Evolutionary conservation across 2,113 vertebrate species (phyloP), one percentile per base, ranked within the genome.

Genomic region (Polypterus bichir): DNA sequence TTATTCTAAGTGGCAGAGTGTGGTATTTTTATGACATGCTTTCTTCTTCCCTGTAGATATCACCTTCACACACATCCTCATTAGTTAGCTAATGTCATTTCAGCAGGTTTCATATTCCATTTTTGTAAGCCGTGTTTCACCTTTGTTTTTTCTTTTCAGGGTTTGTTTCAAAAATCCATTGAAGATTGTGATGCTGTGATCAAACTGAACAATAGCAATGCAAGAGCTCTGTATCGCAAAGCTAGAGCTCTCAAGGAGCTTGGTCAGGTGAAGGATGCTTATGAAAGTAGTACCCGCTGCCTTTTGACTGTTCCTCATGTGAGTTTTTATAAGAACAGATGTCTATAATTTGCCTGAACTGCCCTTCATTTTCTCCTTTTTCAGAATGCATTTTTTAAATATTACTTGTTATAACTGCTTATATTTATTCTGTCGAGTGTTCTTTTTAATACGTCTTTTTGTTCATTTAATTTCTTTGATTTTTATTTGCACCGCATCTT

Each of bases 181-280:
- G 76, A 83, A 72, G 94, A 98, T 75, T 96, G 93, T 0, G 87
- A 96, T 69, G 75, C 73, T 27, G 92, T 89, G 0, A 75, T 97
- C 66, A 73, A 65, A 9, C 71, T 92, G 44, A 87, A 87, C 62
- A 54, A 84, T 7, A 89, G 88, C 68, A 97, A 88, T 67, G 82
- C 79, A 71, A 79, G 79, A 59, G 91, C 91, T 0, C 78, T 97
- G 1, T 97, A 91, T 77, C 88, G 89, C 69, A 98, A 98, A 78
- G 90, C 93, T 0, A 82, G 92, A 0, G 91, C 87, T 65, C 75
- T 98, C 75, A 91, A 86, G 67, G 88, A 88, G 66, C 85, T 96
- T 3, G 89, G 88, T 3, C 83, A 74, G 58, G 81, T 90, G 74
- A 91, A 81, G 66, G 93, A 97, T 72, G 95, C 95, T 0, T 97